Percentiles rank a stretch among this genome's conserved stretches.
phyloP scores from a whole-genome alignment of 2,113 vertebrate species.

The Nymphicus hollandicus region DNA sequence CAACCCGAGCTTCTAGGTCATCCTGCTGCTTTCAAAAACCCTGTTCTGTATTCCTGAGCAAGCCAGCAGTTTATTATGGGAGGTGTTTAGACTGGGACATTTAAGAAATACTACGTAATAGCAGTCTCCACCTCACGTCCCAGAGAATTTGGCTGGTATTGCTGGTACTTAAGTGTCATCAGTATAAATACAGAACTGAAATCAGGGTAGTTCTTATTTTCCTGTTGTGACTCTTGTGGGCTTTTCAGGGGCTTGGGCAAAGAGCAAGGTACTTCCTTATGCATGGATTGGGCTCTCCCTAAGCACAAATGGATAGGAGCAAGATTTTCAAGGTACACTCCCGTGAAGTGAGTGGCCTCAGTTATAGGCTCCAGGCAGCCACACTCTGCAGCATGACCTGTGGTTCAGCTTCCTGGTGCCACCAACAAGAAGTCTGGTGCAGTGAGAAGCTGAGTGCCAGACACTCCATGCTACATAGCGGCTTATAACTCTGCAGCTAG shows the following conservation, averaged over 20 bases:
- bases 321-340: neutral
- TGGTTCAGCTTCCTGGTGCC: fast-evolving
- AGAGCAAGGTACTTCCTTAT: neutral
- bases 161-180: neutral
- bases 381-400: fast-evolving
- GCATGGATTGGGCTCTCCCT: fast-evolving
- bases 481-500: neutral
- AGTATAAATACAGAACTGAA: neutral
- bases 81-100: neutral
- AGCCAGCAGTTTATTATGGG: neutral
- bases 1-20: neutral
- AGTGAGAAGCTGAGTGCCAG: neutral
- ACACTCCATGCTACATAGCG: fast-evolving
- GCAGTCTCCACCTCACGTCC: neutral
- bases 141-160: neutral
- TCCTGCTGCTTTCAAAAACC: neutral
- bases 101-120: neutral
- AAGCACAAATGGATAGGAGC: neutral
- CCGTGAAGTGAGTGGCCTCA: neutral
- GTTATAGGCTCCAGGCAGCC: neutral
- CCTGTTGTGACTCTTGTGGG: neutral
- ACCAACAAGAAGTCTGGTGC: neutral
- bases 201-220: neutral
- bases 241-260: neutral
- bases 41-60: neutral